Percentiles rank a stretch among this genome's conserved stretches.
phyloP scores from a whole-genome alignment of 2,888 invertebrate genomes.

The Allolobophora icterica region DNA sequence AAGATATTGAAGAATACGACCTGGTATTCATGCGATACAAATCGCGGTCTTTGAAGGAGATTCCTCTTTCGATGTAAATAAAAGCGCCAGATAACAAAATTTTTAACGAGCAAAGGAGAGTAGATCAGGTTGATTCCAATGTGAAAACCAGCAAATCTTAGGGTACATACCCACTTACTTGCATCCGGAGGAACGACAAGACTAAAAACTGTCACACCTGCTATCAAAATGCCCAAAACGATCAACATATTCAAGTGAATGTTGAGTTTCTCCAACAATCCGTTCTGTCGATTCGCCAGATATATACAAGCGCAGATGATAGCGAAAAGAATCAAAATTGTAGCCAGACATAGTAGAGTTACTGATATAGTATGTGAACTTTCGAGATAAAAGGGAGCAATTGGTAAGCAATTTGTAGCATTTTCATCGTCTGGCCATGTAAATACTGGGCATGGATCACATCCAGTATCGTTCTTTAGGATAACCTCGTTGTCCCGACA shows the following conservation, averaged over 20 bases:
- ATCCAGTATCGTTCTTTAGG: constrained; percentile 39
- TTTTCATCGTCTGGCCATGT: constrained; percentile 42
- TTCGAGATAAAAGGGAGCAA: neutral
- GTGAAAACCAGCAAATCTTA: constrained; percentile 39
- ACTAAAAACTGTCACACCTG: neutral
- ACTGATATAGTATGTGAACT: neutral
- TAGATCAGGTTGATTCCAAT: constrained; percentile 36
- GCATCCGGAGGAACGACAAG: constrained; percentile 33
- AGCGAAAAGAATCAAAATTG: constrained; percentile 31
- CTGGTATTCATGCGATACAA: constrained; percentile 34
- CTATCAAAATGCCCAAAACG: constrained; percentile 39
- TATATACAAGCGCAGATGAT: constrained; percentile 15
- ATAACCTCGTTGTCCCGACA: constrained; percentile 46
- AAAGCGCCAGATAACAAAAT: constrained; percentile 52
- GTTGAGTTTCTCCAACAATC: constrained; percentile 43
- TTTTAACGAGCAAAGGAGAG: too few relatives aligned
- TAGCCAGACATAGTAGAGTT: neutral
- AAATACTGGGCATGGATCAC: constrained; percentile 41
- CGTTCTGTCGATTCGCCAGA: constrained; percentile 26
- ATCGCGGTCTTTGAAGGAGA: constrained; percentile 32
- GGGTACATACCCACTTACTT: neutral
- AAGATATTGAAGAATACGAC: constrained; percentile 36
- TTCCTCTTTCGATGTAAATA: constrained; percentile 47
- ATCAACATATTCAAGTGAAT: constrained; percentile 41
- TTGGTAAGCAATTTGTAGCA: neutral